A percentile compares a stretch with the other conserved stretches of the same genome.
phyloP scores from a whole-genome alignment of 2,797 vertebrate species.

The Huso huso region DNA sequence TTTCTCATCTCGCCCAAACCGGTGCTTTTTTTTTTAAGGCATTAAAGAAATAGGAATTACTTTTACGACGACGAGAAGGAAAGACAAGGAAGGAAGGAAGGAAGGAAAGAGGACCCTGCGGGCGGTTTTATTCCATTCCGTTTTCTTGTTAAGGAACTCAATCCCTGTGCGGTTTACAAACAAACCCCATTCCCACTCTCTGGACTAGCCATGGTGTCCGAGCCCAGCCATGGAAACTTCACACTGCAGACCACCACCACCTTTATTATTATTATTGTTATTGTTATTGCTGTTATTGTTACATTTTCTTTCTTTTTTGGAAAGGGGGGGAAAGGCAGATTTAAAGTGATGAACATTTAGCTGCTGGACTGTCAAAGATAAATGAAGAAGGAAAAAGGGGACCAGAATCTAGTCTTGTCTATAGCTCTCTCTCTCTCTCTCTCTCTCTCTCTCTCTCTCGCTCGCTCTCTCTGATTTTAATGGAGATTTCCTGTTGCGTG shows the following conservation, averaged over 20 bases:
- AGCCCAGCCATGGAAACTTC: neutral
- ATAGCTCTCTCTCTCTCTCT: conserved; percentile 20
- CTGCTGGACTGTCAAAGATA: conserved; percentile 18
- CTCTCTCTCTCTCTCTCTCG: conserved; percentile 19
- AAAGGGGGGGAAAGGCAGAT: neutral
- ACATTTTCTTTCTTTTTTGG: conserved; percentile 5
- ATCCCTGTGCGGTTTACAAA: conserved; percentile 6
- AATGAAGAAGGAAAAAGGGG: conserved; percentile 40
- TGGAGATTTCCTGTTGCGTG: conserved; percentile 63
- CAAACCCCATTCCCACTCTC: conserved; percentile 4
- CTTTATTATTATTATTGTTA: conserved; percentile 28
- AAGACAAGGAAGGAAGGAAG: conserved; percentile 1
- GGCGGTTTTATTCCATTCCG: neutral
- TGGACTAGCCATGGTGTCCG: neutral
- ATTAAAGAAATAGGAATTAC: neutral
- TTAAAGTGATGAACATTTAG: neutral
- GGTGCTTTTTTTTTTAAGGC: conserved; percentile 24
- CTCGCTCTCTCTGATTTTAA: conserved; percentile 42
- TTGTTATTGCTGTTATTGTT: conserved; percentile 4
- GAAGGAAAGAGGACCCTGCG: neutral
- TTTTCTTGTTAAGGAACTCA: conserved; percentile 14
- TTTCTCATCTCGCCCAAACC: conserved; percentile 41
- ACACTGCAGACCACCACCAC: neutral
- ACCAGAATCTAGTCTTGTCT: conserved; percentile 49
- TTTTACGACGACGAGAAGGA: neutral